Evolutionary conservation across 2,888 invertebrate species (phyloP), one percentile per base, ranked within the genome.

Genomic region (Incurvaria masculella): DNA sequence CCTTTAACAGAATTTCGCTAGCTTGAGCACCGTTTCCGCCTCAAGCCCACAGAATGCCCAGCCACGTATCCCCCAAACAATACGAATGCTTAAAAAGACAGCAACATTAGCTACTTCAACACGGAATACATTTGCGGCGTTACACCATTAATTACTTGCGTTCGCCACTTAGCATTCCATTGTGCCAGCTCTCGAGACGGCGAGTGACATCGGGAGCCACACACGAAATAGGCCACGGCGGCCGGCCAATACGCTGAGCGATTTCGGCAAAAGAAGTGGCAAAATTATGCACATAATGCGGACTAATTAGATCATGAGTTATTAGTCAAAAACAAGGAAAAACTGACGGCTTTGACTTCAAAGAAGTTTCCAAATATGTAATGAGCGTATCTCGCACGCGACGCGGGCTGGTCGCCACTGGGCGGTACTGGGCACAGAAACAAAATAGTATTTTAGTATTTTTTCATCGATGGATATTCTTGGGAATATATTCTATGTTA

Each of bases 281-380:
- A 64, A 71, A 71, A 59, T 59, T 68, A 71, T 70, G 71, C 61
- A 58, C 67, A 68, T 68, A 64, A 48, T 54, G 33, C 33, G 33
- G 11, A 6, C 33, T 33, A 33, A 33, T 33, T 33, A 33, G 33
- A 33, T 33, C 33, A 33, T n/a, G 33, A 14, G 33, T 33, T 14
- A 33, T 33, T 64, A 64, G 64, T 61, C 62, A 67, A 61, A 63
- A 60, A 69, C 66, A 72, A 69, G 59, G 53, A 61, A 60, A 62
- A 61, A 72, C 73, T 68, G 65, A 62, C 61, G 56, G 48, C 49
- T 53, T 65, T 74, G 33, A 33, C 33, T 33, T 33, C 33, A 33
- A 33, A 33, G 33, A 11, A 33, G 33, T 33, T 33, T 33, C 33
- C 8, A 33, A 33, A 33, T 33, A 33, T n/a, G 8, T 33, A 33